Evolutionary conservation across 1,140 invertebrate species (phyloP).

Genomic region (Caenorhabditis briggsae): DNA sequence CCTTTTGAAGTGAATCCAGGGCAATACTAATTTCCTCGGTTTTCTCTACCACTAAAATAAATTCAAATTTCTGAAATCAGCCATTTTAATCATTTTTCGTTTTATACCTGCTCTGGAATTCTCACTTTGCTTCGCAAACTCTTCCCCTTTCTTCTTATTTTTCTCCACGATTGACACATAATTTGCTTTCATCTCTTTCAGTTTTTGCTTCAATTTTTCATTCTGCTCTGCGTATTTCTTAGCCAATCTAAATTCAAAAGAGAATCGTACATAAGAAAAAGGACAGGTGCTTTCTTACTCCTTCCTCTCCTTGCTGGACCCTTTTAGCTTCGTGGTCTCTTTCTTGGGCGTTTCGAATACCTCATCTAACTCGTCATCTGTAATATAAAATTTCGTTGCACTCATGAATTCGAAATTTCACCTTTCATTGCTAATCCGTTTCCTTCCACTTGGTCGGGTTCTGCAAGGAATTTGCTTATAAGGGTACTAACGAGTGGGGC

Average conservation of each 20-base stretch:
- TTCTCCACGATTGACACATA: slow-evolving; percentile 35
- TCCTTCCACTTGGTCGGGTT: slow-evolving; percentile 6
- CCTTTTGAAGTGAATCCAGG: not conserved
- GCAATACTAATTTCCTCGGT: not conserved
- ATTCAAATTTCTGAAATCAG: not conserved
- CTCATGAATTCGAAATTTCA: not conserved
- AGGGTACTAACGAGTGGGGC: not conserved
- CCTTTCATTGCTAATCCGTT: not conserved
- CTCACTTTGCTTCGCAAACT: slow-evolving; percentile 24
- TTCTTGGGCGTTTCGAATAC: slow-evolving; percentile 1
- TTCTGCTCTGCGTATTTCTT: slow-evolving; percentile 39
- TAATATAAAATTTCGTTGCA: not conserved
- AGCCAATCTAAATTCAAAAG: slow-evolving; percentile 6
- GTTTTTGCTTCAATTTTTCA: not conserved
- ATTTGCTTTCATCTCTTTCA: slow-evolving; percentile 17
- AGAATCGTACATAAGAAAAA: not conserved
- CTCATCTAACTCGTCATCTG: slow-evolving; percentile 9
- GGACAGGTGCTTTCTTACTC: not conserved
- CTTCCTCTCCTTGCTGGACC: not conserved
- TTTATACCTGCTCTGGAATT: slow-evolving; percentile 22
- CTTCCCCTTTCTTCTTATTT: slow-evolving; percentile 43
- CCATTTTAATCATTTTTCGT: not conserved
- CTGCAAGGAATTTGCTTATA: not conserved
- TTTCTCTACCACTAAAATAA: slow-evolving; percentile 19
- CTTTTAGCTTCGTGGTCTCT: not conserved